phyloP scores from a whole-genome alignment of 2,888 invertebrate genomes.

The Ophion costatus region DNA sequence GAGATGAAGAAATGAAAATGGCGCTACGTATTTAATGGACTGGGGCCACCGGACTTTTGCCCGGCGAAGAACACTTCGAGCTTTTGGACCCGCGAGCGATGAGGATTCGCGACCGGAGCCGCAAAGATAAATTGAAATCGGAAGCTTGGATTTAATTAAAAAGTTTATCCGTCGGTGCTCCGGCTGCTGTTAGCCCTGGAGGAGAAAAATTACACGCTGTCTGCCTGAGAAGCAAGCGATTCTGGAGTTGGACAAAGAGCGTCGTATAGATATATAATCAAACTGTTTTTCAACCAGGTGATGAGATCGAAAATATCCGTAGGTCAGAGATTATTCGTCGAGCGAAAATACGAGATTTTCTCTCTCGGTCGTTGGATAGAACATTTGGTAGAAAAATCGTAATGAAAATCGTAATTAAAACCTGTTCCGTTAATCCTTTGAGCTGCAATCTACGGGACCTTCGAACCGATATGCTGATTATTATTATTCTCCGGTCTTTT shows the following conservation, averaged over 20 bases:
- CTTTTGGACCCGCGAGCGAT: conserved; percentile 36
- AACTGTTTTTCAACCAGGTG: conserved; percentile 52
- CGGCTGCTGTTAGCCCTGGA: conserved; percentile 49
- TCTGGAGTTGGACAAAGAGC: conserved; percentile 38
- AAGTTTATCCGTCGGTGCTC: conserved; percentile 73
- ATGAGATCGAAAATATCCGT: conserved; percentile 60
- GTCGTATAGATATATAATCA: conserved; percentile 32
- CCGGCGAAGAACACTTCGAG: conserved; percentile 26
- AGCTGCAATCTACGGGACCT: conserved; percentile 17
- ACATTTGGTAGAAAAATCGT: conserved; percentile 42
- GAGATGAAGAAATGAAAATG: conserved; percentile 39
- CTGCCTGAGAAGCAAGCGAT: conserved; percentile 63
- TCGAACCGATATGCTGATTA: conserved; percentile 4
- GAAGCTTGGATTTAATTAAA: conserved; percentile 81
- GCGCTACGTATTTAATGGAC: conserved; percentile 64
- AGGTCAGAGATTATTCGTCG: conserved; percentile 58
- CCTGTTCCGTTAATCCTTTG: conserved; percentile 31
- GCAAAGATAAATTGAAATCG: conserved; percentile 81
- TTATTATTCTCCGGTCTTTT: neutral
- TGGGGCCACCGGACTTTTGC: conserved; percentile 40
- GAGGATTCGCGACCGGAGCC: conserved; percentile 63
- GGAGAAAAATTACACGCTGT: conserved; percentile 65
- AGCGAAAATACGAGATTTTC: conserved; percentile 36
- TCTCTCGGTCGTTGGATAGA: conserved; percentile 3
- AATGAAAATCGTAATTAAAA: conserved; percentile 57